Evolutionary conservation across 2,888 invertebrate species (phyloP), one percentile per base, ranked within the genome.

Genomic region (Tetheella fluctuosa): DNA sequence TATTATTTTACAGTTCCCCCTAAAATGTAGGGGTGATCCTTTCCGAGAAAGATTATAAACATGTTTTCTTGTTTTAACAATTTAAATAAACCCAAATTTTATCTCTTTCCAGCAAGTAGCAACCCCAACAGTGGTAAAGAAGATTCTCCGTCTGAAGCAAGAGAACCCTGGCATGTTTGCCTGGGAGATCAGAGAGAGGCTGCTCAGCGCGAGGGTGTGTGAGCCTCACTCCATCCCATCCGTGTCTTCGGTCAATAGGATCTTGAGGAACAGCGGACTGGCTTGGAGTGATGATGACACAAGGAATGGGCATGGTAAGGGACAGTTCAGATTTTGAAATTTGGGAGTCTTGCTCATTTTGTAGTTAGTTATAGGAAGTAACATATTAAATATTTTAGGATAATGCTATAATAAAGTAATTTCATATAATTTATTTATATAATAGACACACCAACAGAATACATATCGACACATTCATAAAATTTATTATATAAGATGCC

Each of bases 131-230:
- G 98, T 99, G 0, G 98, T 99, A 15, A 97, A 98, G 92, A 97
- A 98, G 92, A 99, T 99, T 73, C 95, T 98, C 37, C 96, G 98
- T 6, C 95, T 98, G 77, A 99, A 99, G 85, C 97, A 98, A 81
- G 98, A 98, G 85, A 98, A 98, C 88, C 98, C 98, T 0, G 97
- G 98, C 6, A 97, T 98, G 96, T 98, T 99, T 86, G 98, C 98
- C 12, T 99, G 98, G 98, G 99, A 99, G 94, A 98, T 99, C 69
- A 94, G 98, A 0, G 97, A 99, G 87, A 96, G 97, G 76, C 94
- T 99, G 68, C 95, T 98, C 59, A 95, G 97, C 54, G 98, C 98
- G 79, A 95, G 98, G 61, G 96, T 98, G 70, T 98, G 98, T 81
- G 98, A 98, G 85, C 97, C 97, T 0, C 96, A 96, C 85, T 96